Evolutionary conservation across 2,888 invertebrate species (phyloP).

Genomic region (Parelbella ahira): DNA sequence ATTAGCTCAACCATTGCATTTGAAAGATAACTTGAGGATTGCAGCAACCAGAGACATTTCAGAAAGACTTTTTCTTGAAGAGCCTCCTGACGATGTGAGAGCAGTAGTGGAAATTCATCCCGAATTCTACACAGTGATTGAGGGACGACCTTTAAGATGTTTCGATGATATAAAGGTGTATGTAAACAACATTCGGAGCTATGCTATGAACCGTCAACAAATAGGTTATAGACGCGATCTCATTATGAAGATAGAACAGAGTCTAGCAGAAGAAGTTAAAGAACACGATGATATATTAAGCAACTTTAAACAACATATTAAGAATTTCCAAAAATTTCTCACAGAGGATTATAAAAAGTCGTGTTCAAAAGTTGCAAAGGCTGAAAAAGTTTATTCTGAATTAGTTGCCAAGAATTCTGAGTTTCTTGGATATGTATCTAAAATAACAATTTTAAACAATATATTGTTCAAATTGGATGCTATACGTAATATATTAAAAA

Average conservation of each 20-base stretch:
- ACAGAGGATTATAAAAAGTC: conserved; percentile 73
- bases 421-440: conserved; percentile 55
- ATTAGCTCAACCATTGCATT: conserved; percentile 51
- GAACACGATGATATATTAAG: conserved; percentile 50
- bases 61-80: conserved; percentile 78
- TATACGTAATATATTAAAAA: conserved; percentile 59
- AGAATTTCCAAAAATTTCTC: conserved; percentile 66
- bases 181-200: conserved; percentile 72
- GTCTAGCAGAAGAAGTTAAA: conserved; percentile 51
- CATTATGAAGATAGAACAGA: conserved; percentile 59
- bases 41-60: conserved; percentile 77
- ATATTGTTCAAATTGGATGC: conserved; percentile 68
- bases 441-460: conserved; percentile 59
- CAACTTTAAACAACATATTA: conserved; percentile 60
- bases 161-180: conserved; percentile 81
- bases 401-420: conserved; percentile 56
- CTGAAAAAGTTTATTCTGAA: conserved; percentile 56
- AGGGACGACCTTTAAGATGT: conserved; percentile 80
- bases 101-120: conserved; percentile 84
- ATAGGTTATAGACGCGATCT: conserved; percentile 69
- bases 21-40: conserved; percentile 64
- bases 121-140: conserved; percentile 82
- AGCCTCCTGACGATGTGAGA: conserved; percentile 75
- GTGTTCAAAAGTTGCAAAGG: conserved; percentile 51
- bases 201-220: conserved; percentile 73